A percentile compares a stretch with the other conserved stretches of the same genome.
phyloP scores from a whole-genome alignment of 1,140 invertebrate species.

The Maconellicoccus hirsutus region DNA sequence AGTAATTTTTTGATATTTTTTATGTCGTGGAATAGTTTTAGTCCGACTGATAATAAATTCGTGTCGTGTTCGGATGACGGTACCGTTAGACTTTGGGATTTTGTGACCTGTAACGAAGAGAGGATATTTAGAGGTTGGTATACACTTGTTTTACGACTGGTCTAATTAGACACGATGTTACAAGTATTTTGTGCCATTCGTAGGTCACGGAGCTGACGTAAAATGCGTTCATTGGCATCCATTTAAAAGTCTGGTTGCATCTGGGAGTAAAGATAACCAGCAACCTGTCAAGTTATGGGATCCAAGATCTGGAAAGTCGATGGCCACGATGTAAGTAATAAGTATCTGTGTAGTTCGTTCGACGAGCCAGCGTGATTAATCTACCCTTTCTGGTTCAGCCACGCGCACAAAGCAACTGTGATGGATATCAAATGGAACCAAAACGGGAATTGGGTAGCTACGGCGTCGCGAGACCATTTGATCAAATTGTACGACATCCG shows the following conservation, averaged over 20 bases:
- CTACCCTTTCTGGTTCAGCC: constrained; percentile 44
- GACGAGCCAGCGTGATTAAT: constrained; percentile 7
- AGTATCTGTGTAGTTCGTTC: too few relatives aligned
- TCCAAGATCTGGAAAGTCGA: constrained; percentile 81
- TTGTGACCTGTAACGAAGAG: constrained; percentile 93
- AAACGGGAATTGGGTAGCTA: constrained; percentile 99
- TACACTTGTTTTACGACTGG: background rate
- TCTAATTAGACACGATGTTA: background rate
- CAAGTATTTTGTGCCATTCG: constrained; percentile 29
- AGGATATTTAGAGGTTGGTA: constrained; percentile 74
- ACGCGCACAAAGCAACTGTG: constrained; percentile 98
- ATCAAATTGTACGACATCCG: constrained; percentile 97
- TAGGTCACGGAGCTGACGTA: constrained; percentile 97
- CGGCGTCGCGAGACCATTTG: constrained; percentile 92
- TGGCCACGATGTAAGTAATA: constrained; percentile 61
- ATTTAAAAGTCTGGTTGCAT: constrained; percentile 89
- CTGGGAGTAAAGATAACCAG: constrained; percentile 98
- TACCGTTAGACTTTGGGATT: constrained; percentile 97
- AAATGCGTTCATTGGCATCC: constrained; percentile 99
- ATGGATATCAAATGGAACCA: constrained; percentile 99
- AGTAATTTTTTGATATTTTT: constrained; percentile 12
- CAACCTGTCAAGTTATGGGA: constrained; percentile 99
- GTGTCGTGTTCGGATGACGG: constrained; percentile 98
- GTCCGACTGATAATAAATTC: constrained; percentile 96
- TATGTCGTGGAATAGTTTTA: constrained; percentile 64